phyloP scores from a whole-genome alignment of 2,797 vertebrate genomes.

The Stomatorhinus walkeri region DNA sequence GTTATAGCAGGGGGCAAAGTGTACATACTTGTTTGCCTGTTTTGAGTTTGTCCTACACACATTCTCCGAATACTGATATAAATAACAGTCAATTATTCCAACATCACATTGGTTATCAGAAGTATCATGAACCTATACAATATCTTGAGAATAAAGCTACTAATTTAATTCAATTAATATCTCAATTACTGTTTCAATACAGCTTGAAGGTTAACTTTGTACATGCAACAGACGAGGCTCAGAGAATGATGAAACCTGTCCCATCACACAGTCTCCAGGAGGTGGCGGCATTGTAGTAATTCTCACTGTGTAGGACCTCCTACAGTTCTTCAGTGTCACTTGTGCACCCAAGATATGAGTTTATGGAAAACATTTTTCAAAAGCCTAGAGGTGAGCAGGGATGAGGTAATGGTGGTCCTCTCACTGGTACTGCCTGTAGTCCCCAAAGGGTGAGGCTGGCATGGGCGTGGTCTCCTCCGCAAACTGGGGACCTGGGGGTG shows the following conservation, averaged over 20 bases:
- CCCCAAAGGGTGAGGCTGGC: slow-evolving; percentile 68
- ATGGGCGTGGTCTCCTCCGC: slow-evolving; percentile 74
- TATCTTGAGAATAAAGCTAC: not conserved
- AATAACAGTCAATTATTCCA: not conserved
- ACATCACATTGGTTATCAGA: not conserved
- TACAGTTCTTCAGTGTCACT: slow-evolving; percentile 42
- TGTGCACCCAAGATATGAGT: slow-evolving; percentile 36
- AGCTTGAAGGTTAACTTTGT: slow-evolving; percentile 29
- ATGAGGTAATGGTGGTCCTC: slow-evolving; percentile 20
- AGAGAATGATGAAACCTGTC: not conserved
- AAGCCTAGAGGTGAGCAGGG: slow-evolving; percentile 39
- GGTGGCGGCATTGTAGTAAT: slow-evolving; percentile 26
- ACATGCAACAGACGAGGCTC: slow-evolving; percentile 43
- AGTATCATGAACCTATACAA: not conserved
- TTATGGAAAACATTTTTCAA: slow-evolving; percentile 55
- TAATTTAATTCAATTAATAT: not conserved
- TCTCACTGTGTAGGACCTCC: slow-evolving; percentile 33
- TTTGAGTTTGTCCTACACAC: not conserved
- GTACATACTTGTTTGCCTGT: not conserved
- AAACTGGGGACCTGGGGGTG: slow-evolving; percentile 71
- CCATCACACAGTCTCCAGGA: slow-evolving; percentile 34
- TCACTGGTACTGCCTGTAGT: slow-evolving; percentile 90
- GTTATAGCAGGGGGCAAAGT: not conserved
- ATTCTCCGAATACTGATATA: not conserved
- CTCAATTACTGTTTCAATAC: not conserved